Conservation (phyloP, 2,113 vertebrate species). For the Ranitomeya variabilis region DNA sequence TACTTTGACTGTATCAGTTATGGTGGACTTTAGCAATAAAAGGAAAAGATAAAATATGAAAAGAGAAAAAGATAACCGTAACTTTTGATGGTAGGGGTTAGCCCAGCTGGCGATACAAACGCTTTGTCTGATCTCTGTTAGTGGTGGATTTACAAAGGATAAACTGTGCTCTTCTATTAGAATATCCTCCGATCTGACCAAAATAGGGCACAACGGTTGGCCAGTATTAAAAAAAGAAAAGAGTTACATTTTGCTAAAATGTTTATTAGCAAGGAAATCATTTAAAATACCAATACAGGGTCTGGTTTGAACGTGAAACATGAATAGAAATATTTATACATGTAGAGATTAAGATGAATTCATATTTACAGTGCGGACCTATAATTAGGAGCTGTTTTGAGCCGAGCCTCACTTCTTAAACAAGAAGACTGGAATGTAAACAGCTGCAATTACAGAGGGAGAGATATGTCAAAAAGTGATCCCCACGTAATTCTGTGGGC, state of each 20-base stretch:
- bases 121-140: background rate
- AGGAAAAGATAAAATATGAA: background rate
- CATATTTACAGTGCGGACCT: conserved; percentile 50
- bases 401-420: conserved; percentile 42
- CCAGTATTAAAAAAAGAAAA: conserved; percentile 19
- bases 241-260: conserved; percentile 39
- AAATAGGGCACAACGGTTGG: conserved; percentile 41
- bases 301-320: conserved; percentile 37
- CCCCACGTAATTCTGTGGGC: background rate
- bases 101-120: background rate
- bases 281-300: conserved; percentile 37
- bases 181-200: conserved; percentile 37
- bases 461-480: conserved; percentile 20
- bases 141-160: conserved; percentile 23
- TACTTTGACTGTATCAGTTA: background rate
- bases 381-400: conserved; percentile 51
- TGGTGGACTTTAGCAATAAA: background rate
- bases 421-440: conserved; percentile 50
- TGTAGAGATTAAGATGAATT: conserved; percentile 46
- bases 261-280: conserved; percentile 41
- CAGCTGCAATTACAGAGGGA: conserved; percentile 23
- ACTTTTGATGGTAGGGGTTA: background rate
- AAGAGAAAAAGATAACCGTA: background rate
- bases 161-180: conserved; percentile 24
- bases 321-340: conserved; percentile 51